Base-by-base conservation (phyloP, 2,888 invertebrate genomes). In the Dynastes tityus region DNA sequence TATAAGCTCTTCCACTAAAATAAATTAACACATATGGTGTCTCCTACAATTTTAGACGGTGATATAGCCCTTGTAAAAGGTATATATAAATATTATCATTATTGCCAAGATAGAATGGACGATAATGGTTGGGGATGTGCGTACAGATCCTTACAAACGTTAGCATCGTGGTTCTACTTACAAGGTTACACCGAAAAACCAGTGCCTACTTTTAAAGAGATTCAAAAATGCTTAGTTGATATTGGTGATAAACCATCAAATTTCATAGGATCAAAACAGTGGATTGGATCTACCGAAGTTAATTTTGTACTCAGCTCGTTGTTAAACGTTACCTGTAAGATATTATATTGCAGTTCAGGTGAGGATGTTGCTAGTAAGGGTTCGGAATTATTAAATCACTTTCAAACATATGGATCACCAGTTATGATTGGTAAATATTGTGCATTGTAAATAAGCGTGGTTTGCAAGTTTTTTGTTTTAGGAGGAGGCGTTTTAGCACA, bases 71-170 rank as follows among this genome's bases (percentile, higher is more conserved):
- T 94, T 45, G 94, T 99, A 2, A 91, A 93, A 81, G 99, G 99
- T 1, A 91, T 93, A 81, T 99, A 99, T 87, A 91, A 94, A 22
- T 99, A 99, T 89, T 95, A 97, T 87, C 99, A 99, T 88, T 99
- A 99, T 88, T 95, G 97, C 94, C 98, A 98, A 88, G 95, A 98
- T 86, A 92, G 93, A 82, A 93, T 97, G 87, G 95, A 98, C 88
- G 99, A 99, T 86, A 95, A 95, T 87, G 98, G 98, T n/a, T 99
- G 99, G 99, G 99, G 99, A 3, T 99, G 99, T 90, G 99, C 99
- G 0, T 99, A 99, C 87, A 92, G 99, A 80, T 98, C 98, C 0
- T 91, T 99, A 85, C 99, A 99, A 90, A 98, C 99, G 0, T 92
- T 99, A 81, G 93, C 96, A 82, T 98, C 98, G 0, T 99, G 99